Evolutionary conservation across 2,113 vertebrate species (phyloP), one percentile per base, ranked within the genome.

Genomic region (Pantherophis guttatus): DNA sequence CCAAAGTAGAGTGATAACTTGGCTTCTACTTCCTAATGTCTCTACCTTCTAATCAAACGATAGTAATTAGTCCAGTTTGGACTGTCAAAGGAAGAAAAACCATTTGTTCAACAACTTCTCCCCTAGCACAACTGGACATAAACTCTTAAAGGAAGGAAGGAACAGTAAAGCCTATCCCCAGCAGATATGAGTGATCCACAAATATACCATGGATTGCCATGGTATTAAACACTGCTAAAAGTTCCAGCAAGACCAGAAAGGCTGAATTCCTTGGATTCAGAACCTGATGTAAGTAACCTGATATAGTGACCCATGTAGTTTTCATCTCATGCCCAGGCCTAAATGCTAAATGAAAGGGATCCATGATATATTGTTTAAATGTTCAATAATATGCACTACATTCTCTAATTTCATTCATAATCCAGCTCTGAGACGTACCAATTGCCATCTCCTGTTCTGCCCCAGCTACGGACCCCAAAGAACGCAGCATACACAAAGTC

Each of bases 371-470:
- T 53, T 55, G 1, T 21, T 33, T 23, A 19, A 44, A 91, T 39
- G 50, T 48, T 10, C 1, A 59, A 24, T n/a, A 59, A 2, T 58
- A 54, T 55, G 11, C 52, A 0, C 17, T 85, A 29, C 19, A 3
- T 23, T 58, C 24, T 53, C 9, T 0, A 0, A n/a, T 54, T 23
- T 86, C n/a, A n/a, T 1, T 0, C 70, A 2, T 53, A 19, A 19
- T 52, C 21, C 21, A 50, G 7, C 52, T 12, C 33, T 9, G 48
- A 52, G 26, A 44, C 48, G 24, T 48, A 21, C 33, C 62, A 75
- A 57, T 13, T 87, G 70, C 52, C 85, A 90, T 50, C 53, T 75
- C 39, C 2, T 90, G 87, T 39, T 39, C 39, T 39, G 39, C 39
- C 39, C 1, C 39, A 39, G 39, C 39, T 39, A 39, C 39, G 39